Evolutionary conservation across 2,797 vertebrate species (phyloP).

Genomic region (Tokudaia muenninki): DNA sequence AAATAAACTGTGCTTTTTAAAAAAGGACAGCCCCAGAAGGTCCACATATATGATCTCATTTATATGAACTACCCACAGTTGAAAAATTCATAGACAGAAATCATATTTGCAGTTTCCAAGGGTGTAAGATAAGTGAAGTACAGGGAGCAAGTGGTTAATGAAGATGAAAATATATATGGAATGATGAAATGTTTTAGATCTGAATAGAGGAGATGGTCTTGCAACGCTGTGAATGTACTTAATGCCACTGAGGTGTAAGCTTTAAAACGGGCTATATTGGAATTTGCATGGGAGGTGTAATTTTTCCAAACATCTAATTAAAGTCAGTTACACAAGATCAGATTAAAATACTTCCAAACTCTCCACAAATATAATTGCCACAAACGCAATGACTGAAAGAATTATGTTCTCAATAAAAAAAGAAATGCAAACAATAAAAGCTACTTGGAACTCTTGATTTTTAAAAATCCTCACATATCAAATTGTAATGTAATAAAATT

Average conservation of each 20-base stretch:
- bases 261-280: background rate
- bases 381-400: conserved; percentile 34
- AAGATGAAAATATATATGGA: background rate
- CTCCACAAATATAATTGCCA: background rate
- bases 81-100: background rate
- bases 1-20: background rate
- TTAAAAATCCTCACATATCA: conserved; percentile 24
- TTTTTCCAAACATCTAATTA: conserved; percentile 6
- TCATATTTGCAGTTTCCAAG: background rate
- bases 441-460: conserved; percentile 29
- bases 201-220: background rate
- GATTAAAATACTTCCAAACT: conserved; percentile 8
- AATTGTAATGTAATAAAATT: conserved; percentile 48
- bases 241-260: background rate
- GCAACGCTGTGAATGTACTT: background rate
- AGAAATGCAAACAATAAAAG: conserved; percentile 32
- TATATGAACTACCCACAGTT: background rate
- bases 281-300: conserved; percentile 6
- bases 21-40: conserved; percentile 25
- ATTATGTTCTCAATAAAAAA: conserved; percentile 34
- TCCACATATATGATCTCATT: background rate
- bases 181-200: background rate
- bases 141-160: background rate
- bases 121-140: too few species aligned
- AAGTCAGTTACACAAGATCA: conserved; percentile 28